Conservation (phyloP, 2,113 vertebrate species). For the Vimba vimba region DNA sequence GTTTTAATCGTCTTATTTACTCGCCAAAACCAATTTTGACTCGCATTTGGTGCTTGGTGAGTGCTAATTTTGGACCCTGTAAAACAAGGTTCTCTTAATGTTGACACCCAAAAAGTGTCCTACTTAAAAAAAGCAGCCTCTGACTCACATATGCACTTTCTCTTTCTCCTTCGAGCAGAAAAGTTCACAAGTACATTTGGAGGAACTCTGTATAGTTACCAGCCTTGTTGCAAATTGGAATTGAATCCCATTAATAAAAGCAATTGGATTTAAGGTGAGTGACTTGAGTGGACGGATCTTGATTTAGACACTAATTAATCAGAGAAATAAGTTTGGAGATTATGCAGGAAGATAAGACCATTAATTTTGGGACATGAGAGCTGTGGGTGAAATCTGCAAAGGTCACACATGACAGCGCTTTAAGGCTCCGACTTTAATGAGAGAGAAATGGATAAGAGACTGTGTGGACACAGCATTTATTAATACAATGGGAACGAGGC, state of each 20-base stretch:
- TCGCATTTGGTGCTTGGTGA: background rate
- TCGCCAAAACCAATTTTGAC: background rate
- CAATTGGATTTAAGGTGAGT: constrained; percentile 47
- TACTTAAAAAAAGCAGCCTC: background rate
- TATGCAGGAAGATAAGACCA: constrained; percentile 53
- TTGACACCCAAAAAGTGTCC: background rate
- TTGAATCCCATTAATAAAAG: constrained; percentile 33
- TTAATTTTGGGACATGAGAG: constrained; percentile 48
- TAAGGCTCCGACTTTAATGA: constrained; percentile 60
- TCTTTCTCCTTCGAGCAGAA: background rate
- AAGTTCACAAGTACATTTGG: constrained; percentile 20
- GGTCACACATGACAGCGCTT: constrained; percentile 65
- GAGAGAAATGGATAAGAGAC: constrained; percentile 50
- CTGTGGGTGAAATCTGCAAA: constrained; percentile 53
- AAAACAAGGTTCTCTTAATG: background rate
- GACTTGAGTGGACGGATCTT: constrained; percentile 31
- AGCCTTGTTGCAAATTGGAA: constrained; percentile 36
- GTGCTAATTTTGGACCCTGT: background rate
- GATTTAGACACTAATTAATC: constrained; percentile 60
- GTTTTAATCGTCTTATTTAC: background rate
- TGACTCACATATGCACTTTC: background rate
- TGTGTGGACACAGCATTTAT: constrained; percentile 49
- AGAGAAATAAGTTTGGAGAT: constrained; percentile 47
- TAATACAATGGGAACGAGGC: constrained; percentile 39
- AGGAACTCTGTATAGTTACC: constrained; percentile 11